Evolutionary conservation across 2,888 invertebrate genomes (phyloP).

Genomic region (Ectemnius continuus): DNA sequence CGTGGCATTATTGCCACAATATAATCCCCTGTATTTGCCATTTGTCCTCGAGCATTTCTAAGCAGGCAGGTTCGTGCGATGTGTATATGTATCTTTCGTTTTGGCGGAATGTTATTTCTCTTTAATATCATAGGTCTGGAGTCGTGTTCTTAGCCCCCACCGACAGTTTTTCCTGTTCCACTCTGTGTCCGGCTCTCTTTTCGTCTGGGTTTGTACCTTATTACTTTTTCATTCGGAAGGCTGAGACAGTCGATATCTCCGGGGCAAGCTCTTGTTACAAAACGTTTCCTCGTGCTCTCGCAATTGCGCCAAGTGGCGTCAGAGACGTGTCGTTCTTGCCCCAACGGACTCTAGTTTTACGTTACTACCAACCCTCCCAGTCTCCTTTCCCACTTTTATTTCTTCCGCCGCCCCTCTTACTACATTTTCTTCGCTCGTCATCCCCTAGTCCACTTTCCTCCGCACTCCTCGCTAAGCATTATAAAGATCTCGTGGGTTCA

Average conservation of each 20-base stretch:
- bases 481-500: conserved; percentile 48
- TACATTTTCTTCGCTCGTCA: conserved; percentile 8
- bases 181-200: conserved; percentile 41
- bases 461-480: conserved; percentile 31
- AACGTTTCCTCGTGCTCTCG: conserved; percentile 58
- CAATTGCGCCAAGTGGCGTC: conserved; percentile 55
- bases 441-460: conserved; percentile 14
- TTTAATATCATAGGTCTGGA: background rate
- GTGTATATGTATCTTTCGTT: background rate
- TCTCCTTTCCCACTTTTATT: conserved; percentile 22
- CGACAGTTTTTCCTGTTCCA: conserved; percentile 8
- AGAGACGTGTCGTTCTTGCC: conserved; percentile 49
- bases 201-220: conserved; percentile 54
- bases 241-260: conserved; percentile 62
- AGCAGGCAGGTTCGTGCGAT: background rate
- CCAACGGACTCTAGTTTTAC: conserved; percentile 37
- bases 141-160: background rate
- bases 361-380: conserved; percentile 21
- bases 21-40: background rate
- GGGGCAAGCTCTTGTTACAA: conserved; percentile 63
- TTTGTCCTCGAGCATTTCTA: background rate
- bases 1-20: conserved; percentile 6
- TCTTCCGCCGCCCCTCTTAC: conserved; percentile 18
- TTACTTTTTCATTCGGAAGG: conserved; percentile 64
- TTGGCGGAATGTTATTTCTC: background rate